Percentiles rank a stretch among this genome's conserved stretches.
These are phyloP conservation scores for Psittacula derbiana DNA, from an alignment of 2,797 vertebrate genomes.

Conservation along the genomic window DNA sequence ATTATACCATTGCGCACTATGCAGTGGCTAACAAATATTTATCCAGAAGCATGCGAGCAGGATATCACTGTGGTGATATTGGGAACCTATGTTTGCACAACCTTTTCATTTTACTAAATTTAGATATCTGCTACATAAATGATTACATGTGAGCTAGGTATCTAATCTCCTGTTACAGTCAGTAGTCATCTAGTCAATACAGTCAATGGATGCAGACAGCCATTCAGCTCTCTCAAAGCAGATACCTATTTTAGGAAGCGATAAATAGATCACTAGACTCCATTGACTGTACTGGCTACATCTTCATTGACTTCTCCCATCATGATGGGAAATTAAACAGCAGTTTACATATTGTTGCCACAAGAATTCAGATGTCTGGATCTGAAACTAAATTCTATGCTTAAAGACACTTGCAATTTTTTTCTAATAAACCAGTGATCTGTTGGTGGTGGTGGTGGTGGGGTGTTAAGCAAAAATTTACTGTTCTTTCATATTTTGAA, in stretches of 20 bases:
- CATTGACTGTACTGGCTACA: background rate
- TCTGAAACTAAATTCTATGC: background rate
- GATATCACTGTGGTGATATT: background rate
- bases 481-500: background rate
- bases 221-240: background rate
- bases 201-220: background rate
- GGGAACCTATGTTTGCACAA: background rate
- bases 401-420: background rate
- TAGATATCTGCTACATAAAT: background rate
- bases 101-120: background rate
- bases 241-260: background rate
- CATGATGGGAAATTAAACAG: background rate
- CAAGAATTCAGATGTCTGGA: background rate
- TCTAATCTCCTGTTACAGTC: background rate
- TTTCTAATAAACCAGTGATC: background rate
- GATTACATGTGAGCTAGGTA: background rate
- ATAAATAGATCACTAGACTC: background rate
- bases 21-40: background rate
- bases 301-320: background rate
- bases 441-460: background rate
- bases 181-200: background rate
- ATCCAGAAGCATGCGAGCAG: background rate
- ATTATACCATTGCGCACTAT: accelerated
- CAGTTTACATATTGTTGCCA: background rate
- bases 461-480: background rate